Conservation (phyloP, 2,797 vertebrate genomes). For the Natrix natrix region DNA sequence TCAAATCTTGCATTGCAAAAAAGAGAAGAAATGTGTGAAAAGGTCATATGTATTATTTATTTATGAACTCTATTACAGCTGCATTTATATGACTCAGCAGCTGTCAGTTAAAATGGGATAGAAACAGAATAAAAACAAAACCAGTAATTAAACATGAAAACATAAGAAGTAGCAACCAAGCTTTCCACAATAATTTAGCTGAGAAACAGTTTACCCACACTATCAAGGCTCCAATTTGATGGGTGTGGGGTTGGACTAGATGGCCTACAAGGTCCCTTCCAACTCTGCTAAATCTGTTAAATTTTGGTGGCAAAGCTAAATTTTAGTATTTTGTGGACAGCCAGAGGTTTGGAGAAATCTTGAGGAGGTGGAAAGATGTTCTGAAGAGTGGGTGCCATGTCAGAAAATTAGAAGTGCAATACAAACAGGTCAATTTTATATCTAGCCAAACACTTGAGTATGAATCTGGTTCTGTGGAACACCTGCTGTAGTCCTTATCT, state of each 20-base stretch:
- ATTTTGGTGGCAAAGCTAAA: neutral
- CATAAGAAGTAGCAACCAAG: neutral
- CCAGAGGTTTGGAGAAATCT: neutral
- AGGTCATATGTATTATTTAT: neutral
- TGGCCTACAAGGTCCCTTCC: too few species aligned
- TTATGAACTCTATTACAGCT: neutral
- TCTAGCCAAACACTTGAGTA: neutral
- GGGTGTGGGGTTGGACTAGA: too few species aligned
- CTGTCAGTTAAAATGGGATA: neutral
- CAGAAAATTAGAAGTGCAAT: neutral
- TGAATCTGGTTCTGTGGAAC: neutral
- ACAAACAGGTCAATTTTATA: constrained; percentile 13
- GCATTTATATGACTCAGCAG: neutral
- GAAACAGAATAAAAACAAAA: neutral
- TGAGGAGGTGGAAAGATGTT: neutral
- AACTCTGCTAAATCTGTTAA: too few species aligned
- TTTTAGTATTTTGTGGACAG: neutral
- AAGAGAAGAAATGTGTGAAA: constrained; percentile 30
- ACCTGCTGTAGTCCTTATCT: neutral
- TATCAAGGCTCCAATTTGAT: neutral
- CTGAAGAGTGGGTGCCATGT: neutral
- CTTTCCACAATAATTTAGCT: neutral
- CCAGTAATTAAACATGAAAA: neutral
- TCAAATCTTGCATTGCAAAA: constrained; percentile 82
- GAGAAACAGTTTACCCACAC: neutral